phyloP scores from a whole-genome alignment of 2,797 vertebrate genomes.

The Lates japonicus region DNA sequence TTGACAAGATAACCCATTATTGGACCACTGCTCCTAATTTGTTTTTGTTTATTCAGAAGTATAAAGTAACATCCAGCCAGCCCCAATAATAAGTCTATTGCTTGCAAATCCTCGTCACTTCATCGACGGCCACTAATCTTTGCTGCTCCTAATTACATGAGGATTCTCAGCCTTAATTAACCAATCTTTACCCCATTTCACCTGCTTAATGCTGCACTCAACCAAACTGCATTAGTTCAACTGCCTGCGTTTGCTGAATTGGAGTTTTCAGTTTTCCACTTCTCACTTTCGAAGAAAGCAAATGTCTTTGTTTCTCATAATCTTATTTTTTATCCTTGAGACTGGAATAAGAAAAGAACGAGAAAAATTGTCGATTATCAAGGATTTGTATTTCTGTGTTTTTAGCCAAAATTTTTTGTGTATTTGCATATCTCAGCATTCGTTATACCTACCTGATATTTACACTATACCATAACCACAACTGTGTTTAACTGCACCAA shows the following conservation, averaged over 20 bases:
- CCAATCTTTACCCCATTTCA: constrained; percentile 87
- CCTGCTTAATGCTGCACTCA: constrained; percentile 84
- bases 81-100: constrained; percentile 89
- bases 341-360: not conserved
- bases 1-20: constrained; percentile 87
- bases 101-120: constrained; percentile 78
- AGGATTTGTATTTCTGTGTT: not conserved
- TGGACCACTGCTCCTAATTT: constrained; percentile 85
- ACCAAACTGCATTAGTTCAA: constrained; percentile 71
- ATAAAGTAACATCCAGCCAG: constrained; percentile 86
- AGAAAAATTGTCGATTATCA: not conserved
- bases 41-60: constrained; percentile 90
- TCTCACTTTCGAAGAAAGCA: constrained; percentile 16
- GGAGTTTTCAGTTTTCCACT: constrained; percentile 65
- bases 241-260: constrained; percentile 72
- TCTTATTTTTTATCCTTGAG: not conserved
- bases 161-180: constrained; percentile 89
- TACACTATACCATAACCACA: no score
- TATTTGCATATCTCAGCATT: no score
- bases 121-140: constrained; percentile 85
- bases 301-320: constrained; percentile 6
- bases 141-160: constrained; percentile 88
- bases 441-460: no score
- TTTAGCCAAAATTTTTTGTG: no score
- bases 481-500: no score